A percentile compares a stretch with the other conserved stretches of the same genome.
Conservation (phyloP, 2,888 invertebrate genomes). For the Diarsia brunnea region DNA sequence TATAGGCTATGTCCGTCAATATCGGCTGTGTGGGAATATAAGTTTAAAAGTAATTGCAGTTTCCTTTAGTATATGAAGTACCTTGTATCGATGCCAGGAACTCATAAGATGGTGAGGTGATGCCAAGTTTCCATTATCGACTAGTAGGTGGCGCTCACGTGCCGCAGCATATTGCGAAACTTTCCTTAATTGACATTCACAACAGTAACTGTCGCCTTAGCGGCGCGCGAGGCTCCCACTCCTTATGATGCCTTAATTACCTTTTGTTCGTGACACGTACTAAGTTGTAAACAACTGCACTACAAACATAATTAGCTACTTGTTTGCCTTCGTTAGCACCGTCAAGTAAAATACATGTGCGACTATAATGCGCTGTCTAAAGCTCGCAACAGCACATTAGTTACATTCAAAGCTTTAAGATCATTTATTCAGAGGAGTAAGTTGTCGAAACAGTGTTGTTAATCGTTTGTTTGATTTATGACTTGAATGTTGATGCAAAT, state of each 20-base stretch:
- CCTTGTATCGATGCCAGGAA: constrained; percentile 68
- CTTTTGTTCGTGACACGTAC: constrained; percentile 68
- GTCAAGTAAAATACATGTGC: constrained; percentile 34
- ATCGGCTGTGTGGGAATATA: background rate
- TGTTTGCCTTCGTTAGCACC: constrained; percentile 58
- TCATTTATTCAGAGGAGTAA: constrained; percentile 9
- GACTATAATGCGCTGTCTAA: constrained; percentile 18
- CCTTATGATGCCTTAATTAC: constrained; percentile 76
- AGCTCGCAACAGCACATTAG: background rate
- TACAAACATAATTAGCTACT: constrained; percentile 60
- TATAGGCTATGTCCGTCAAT: background rate
- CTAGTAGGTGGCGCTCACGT: constrained; percentile 65
- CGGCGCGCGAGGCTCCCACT: constrained; percentile 61
- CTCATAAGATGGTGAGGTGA: constrained; percentile 68
- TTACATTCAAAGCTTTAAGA: constrained; percentile 4
- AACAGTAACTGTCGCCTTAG: constrained; percentile 69
- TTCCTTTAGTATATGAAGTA: constrained; percentile 9
- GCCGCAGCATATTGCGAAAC: constrained; percentile 76
- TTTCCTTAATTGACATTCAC: constrained; percentile 82
- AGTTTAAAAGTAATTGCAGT: background rate
- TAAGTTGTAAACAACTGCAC: constrained; percentile 64
- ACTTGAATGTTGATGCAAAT: constrained; percentile 7
- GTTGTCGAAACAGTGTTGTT: background rate
- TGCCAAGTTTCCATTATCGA: constrained; percentile 76
- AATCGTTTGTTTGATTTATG: constrained; percentile 2